Percentiles rank a stretch among this genome's conserved stretches.
Evolutionary conservation across 2,888 invertebrate species (phyloP).

Genomic region (Gari tellinella): DNA sequence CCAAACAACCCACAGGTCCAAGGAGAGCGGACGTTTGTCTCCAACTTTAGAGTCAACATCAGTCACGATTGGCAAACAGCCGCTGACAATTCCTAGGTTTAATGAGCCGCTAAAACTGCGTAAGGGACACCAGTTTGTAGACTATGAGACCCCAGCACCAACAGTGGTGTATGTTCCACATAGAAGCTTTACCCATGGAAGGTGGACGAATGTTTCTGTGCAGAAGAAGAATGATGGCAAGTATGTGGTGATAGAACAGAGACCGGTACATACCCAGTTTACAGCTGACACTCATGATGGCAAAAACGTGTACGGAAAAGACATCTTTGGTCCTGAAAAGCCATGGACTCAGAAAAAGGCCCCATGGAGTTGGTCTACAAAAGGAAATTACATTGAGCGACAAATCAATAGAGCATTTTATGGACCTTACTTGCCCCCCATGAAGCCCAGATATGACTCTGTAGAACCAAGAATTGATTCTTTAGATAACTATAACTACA

Average conservation of each 20-base stretch:
- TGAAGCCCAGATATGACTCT: slow-evolving; percentile 42
- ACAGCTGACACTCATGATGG: slow-evolving; percentile 26
- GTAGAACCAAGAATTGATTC: slow-evolving; percentile 61
- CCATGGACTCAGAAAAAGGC: slow-evolving; percentile 59
- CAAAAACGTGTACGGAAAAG: slow-evolving; percentile 22
- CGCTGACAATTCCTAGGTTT: slow-evolving; percentile 47
- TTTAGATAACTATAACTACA: slow-evolving; percentile 56
- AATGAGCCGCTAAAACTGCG: slow-evolving; percentile 50
- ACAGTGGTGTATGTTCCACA: slow-evolving; percentile 68
- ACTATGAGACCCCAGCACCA: slow-evolving; percentile 56
- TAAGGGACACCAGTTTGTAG: slow-evolving; percentile 56
- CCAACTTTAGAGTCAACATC: slow-evolving; percentile 37
- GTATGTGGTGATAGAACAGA: slow-evolving; percentile 74
- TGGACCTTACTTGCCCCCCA: slow-evolving; percentile 66
- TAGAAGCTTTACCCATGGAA: slow-evolving; percentile 54
- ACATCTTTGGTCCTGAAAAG: slow-evolving; percentile 42
- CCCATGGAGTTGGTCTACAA: slow-evolving; percentile 65
- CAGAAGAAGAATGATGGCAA: slow-evolving; percentile 69
- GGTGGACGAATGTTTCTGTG: slow-evolving; percentile 67
- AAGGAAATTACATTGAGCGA: slow-evolving; percentile 62
- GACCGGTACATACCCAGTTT: slow-evolving; percentile 67
- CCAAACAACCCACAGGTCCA: slow-evolving; percentile 38
- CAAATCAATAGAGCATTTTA: slow-evolving; percentile 58
- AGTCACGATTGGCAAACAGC: slow-evolving; percentile 48
- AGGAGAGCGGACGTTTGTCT: slow-evolving; percentile 54